Evolutionary conservation across 2,888 invertebrate genomes (phyloP), one percentile per base, ranked within the genome.

Genomic region (Thecophora atra): DNA sequence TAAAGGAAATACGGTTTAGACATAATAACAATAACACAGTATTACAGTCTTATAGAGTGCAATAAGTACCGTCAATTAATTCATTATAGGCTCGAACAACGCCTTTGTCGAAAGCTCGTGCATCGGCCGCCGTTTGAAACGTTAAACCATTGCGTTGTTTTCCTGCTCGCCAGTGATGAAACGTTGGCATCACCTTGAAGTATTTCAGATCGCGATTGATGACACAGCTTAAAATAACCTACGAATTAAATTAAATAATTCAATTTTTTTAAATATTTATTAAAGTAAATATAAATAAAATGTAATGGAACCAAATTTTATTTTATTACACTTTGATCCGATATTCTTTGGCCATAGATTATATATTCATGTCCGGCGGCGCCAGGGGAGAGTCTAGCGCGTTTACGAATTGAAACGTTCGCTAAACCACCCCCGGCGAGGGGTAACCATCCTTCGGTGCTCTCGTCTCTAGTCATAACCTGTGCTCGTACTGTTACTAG

Each of bases 401-500:
- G 91, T 87, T 93, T 93, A 82, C 95, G 91, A 82, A 96, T 95
- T 84, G 94, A 94, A 81, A 98, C 97, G 88, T 95, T 94, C 82
- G 97, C 96, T 80, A 98, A 91, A 78, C 97, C 97, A 80, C 97
- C 97, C 81, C 96, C 96, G 78, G 94, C 95, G 86, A 97, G 90
- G 83, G 97, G 96, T 85, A 95, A 92, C 97, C 97, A 98, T 80
- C 97, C 97, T 78, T 96, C 97, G 78, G 95, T 95, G 88, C 94
- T 96, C 88, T 98, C 98, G 91, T 98, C 98, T 87, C 98, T 91
- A 85, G 94, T 95, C 98, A 98, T 98, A 89, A 98, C 98, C 92
- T 98, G 98, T 89, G 98, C 98, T 86, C 96, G 94, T 87, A 98
- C 97, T 88, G 95, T 95, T 90, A 98, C 97, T 92, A 97, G 90